Evolutionary conservation across 2,113 vertebrate genomes (phyloP).

Genomic region (Clinocottus analis): DNA sequence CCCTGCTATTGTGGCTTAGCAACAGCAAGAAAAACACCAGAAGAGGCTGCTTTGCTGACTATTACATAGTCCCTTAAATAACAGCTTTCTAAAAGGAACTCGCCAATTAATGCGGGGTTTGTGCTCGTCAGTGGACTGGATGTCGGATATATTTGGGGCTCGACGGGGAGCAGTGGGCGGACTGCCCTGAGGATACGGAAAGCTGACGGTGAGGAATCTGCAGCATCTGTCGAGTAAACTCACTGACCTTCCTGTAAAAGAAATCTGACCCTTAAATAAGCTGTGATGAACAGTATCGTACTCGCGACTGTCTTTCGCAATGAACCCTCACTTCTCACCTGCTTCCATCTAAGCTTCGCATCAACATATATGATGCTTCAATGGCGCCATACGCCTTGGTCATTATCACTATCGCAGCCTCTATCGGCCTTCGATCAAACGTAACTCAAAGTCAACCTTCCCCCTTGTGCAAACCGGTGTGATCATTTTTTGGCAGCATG

Average conservation of each 20-base stretch:
- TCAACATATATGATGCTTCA: conserved; percentile 1
- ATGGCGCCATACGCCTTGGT: neutral
- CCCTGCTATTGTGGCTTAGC: conserved; percentile 52
- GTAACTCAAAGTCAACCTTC: conserved; percentile 41
- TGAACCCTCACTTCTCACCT: neutral
- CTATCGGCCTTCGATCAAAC: conserved; percentile 46
- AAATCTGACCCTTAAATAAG: neutral
- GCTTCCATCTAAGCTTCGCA: neutral
- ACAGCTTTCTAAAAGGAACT: conserved; percentile 12
- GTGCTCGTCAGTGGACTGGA: neutral
- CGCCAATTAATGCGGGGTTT: conserved; percentile 14
- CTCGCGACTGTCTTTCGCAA: no score
- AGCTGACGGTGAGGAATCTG: conserved; percentile 49
- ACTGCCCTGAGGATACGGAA: conserved; percentile 21
- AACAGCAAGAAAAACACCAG: conserved; percentile 20
- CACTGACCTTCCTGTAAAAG: conserved; percentile 41
- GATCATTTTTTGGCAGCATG: conserved; percentile 63
- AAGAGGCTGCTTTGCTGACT: conserved; percentile 25
- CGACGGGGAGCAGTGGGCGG: conserved; percentile 19
- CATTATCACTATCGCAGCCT: conserved; percentile 25
- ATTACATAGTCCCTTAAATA: conserved; percentile 7
- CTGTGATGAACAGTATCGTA: neutral
- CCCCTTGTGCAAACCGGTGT: conserved; percentile 22
- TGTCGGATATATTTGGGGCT: conserved; percentile 11
- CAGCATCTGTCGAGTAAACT: conserved; percentile 48